Evolutionary conservation across 2,888 invertebrate species (phyloP).

Genomic region (Tachystola acroxantha): DNA sequence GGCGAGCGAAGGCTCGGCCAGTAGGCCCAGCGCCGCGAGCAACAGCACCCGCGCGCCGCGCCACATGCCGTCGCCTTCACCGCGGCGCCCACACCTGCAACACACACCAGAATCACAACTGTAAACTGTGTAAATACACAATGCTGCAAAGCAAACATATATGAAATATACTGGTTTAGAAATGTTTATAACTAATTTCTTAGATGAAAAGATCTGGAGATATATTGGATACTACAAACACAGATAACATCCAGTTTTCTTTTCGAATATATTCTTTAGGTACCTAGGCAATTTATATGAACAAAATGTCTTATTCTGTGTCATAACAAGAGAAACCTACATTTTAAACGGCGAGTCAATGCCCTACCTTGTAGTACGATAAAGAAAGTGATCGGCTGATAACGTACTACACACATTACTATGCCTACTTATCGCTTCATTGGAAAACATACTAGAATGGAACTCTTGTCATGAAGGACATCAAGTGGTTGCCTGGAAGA

Average conservation of each 20-base stretch:
- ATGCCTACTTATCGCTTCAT: constrained; percentile 2
- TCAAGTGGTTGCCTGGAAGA: too few species aligned
- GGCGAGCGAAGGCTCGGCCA: constrained; percentile 74
- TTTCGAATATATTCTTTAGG: too few species aligned
- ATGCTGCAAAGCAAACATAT: too few species aligned
- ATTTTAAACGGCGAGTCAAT: constrained; percentile 37
- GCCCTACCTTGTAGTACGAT: constrained; percentile 25
- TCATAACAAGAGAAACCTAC: too few species aligned
- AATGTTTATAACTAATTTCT: too few species aligned
- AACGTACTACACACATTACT: constrained; percentile 1
- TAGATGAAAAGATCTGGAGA: too few species aligned
- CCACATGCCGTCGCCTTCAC: constrained; percentile 80
- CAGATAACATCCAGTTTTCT: too few species aligned
- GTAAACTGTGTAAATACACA: too few species aligned
- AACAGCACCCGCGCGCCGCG: constrained; percentile 81
- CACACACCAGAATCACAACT: constrained; percentile 2
- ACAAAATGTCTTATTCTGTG: too few species aligned
- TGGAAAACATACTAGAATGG: not conserved
- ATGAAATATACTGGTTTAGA: too few species aligned
- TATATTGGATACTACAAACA: too few species aligned
- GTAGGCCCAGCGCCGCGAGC: constrained; percentile 80
- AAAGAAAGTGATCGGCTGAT: constrained; percentile 36
- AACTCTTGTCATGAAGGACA: not conserved
- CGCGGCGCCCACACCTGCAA: constrained; percentile 47
- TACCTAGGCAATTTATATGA: too few species aligned